phyloP scores from a whole-genome alignment of 2,888 invertebrate genomes.

The Scaptomyza tumidula region DNA sequence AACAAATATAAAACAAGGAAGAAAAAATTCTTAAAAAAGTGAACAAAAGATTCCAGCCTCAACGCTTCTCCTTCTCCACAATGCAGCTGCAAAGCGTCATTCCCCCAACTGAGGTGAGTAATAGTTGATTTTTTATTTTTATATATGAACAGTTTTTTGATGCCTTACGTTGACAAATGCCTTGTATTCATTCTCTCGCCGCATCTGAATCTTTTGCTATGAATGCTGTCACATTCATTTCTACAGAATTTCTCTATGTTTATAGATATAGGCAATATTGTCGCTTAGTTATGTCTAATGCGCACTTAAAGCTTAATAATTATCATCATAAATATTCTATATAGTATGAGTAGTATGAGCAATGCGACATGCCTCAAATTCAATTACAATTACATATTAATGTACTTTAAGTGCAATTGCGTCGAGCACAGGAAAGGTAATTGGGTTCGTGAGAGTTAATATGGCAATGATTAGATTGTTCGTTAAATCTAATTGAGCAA shows the following conservation, averaged over 20 bases:
- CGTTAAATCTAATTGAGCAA: slow-evolving; percentile 20
- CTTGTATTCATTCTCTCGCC: slow-evolving; percentile 11
- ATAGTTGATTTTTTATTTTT: slow-evolving; percentile 5
- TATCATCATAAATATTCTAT: slow-evolving; percentile 29
- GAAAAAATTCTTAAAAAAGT: slow-evolving; percentile 12
- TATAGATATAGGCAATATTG: neutral
- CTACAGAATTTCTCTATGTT: slow-evolving; percentile 1
- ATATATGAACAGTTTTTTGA: neutral
- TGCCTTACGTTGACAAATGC: slow-evolving; percentile 13
- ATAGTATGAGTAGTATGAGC: neutral
- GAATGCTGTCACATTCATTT: slow-evolving; percentile 27
- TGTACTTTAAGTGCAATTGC: slow-evolving; percentile 15
- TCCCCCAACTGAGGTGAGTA: slow-evolving; percentile 62
- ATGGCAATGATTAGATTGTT: slow-evolving; percentile 35
- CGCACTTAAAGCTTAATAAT: slow-evolving; percentile 26
- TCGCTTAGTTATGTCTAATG: slow-evolving; percentile 22
- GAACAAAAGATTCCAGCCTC: slow-evolving; percentile 27
- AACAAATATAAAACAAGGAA: neutral
- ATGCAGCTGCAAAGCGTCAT: slow-evolving; percentile 56
- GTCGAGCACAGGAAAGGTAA: slow-evolving; percentile 35
- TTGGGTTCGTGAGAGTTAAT: slow-evolving; percentile 48
- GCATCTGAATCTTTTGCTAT: slow-evolving; percentile 5
- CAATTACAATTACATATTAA: slow-evolving; percentile 25
- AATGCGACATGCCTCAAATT: slow-evolving; percentile 8
- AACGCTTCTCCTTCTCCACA: slow-evolving; percentile 16